Evolutionary conservation across 2,888 invertebrate genomes (phyloP).

Genomic region (Oscheius sp.): DNA sequence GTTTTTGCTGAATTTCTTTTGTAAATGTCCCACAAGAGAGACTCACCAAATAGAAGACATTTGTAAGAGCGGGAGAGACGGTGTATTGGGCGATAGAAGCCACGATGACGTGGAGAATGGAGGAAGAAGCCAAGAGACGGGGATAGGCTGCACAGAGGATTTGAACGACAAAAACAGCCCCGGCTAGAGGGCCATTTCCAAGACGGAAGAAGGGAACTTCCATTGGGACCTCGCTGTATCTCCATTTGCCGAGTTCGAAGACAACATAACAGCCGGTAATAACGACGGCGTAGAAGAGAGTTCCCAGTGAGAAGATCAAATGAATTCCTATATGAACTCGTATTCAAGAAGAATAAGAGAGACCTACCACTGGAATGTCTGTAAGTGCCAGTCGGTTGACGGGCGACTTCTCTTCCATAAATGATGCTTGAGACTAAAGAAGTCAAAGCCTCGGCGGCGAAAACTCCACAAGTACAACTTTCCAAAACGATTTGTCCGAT

Average conservation of each 20-base stretch:
- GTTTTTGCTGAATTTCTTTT: conserved; percentile 58
- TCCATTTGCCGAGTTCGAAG: conserved; percentile 69
- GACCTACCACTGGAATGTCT: conserved; percentile 39
- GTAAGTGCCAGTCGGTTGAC: conserved; percentile 47
- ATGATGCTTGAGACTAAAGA: conserved; percentile 52
- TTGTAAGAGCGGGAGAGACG: conserved; percentile 64
- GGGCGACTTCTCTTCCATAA: conserved; percentile 53
- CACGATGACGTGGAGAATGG: conserved; percentile 62
- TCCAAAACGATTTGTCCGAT: conserved; percentile 65
- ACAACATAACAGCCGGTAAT: conserved; percentile 67
- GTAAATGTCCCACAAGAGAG: not conserved
- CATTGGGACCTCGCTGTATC: conserved; percentile 57
- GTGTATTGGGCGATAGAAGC: conserved; percentile 67
- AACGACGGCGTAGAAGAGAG: conserved; percentile 65
- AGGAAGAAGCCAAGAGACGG: conserved; percentile 58
- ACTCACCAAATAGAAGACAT: conserved; percentile 66
- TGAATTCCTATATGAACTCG: conserved; percentile 44
- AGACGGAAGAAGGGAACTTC: conserved; percentile 65
- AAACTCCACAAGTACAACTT: conserved; percentile 58
- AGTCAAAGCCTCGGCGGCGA: conserved; percentile 53
- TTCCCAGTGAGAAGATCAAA: conserved; percentile 62
- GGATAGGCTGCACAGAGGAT: conserved; percentile 58
- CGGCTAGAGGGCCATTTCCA: conserved; percentile 67
- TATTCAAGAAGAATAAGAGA: not conserved
- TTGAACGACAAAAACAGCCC: conserved; percentile 66